Evolutionary conservation across 53 echinoderm and acorn worm species (phyloP), one percentile per base, ranked within the genome.

Genomic region (Luidia sarsii): DNA sequence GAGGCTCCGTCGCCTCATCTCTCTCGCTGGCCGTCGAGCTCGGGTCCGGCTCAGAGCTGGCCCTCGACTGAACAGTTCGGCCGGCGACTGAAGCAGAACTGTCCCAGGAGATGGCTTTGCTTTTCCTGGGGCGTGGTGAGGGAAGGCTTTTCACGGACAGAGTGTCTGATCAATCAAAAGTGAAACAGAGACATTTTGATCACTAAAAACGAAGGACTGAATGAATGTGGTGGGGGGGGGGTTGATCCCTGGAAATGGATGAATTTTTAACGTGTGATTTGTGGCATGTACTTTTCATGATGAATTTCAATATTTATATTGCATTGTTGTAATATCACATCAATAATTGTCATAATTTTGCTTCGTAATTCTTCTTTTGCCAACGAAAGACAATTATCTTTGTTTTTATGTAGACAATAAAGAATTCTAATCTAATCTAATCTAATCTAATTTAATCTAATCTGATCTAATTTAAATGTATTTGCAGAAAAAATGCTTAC

Each of bases 41-140:
- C 39, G 36, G 60, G 27, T 46, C 77, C 45, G 43, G 77, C 20
- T 77, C 61, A 4, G 59, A 30, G 29, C 21, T 46, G 59, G 39
- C 65, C 11, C 21, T 6, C 22, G 39, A 32, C 48, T 16, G 61
- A 48, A 60, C 77, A 31, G 61, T 19, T 29, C 59, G 38, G 39
- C 18, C 1, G 4, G 77, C 45, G 8, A 77, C 39, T 15, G 45
- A 60, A 46, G 61, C 61, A n/a, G 77, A 61, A 29, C 3, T 35
- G 61, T 77, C 48, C 77, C 77, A 77, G 41, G 59, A 41, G 22
- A 77, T 77, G 33, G 55, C 32, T 77, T 77, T 77, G 23, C 60
- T 45, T 31, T 77, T 77, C 60, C 61, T 59, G n/a, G n/a, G n/a
- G n/a, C n/a, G n/a, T 31, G 59, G 77, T 30, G 62, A 10, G 29